Evolutionary conservation across 2,113 vertebrate species (phyloP), one percentile per base, ranked within the genome.

Genomic region (Glaucomys volans): DNA sequence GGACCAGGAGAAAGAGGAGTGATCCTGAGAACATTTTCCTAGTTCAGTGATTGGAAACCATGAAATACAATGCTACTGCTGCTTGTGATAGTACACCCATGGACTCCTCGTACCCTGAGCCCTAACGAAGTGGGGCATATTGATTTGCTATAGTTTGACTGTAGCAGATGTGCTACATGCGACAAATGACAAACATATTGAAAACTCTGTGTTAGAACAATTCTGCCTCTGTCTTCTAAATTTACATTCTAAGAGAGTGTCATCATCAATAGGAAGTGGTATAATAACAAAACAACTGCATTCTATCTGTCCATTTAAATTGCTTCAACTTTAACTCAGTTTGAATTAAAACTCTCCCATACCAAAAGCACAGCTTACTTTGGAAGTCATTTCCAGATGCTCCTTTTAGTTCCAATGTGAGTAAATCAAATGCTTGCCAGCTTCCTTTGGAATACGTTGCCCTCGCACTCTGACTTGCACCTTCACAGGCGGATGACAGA

Each of bases 111-210:
- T 26, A 62, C 16, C 20, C n/a, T 32, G 47, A 11, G 26, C 12
- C 42, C 52, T 89, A 94, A 91, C 4, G 72, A 95, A 79, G 81
- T 95, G 80, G 35, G 50, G 71, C 91, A 26, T 83, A 94, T 93
- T 93, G 84, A 85, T 97, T 97, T 93, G 87, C 66, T 80, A 91
- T 83, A 90, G 77, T 84, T 76, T 81, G 89, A 72, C 71, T 91
- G 30, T 57, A 87, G 76, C 94, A 87, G 91, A 96, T 93, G 91
- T 96, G 82, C 44, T 93, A 57, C 80, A 90, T 87, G 44, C 76
- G 80, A 76, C 71, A 86, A 95, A 96, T 93, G 89, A 80, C 75
- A 93, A 93, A 94, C 94, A 96, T 90, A 95, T 87, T 97, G 93
- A 47, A 95, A 88, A 96, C 28, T 83, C 47, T 94, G 66, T 44